phyloP scores from a whole-genome alignment of 1,140 invertebrate genomes.

The Berghia stephanieae region DNA sequence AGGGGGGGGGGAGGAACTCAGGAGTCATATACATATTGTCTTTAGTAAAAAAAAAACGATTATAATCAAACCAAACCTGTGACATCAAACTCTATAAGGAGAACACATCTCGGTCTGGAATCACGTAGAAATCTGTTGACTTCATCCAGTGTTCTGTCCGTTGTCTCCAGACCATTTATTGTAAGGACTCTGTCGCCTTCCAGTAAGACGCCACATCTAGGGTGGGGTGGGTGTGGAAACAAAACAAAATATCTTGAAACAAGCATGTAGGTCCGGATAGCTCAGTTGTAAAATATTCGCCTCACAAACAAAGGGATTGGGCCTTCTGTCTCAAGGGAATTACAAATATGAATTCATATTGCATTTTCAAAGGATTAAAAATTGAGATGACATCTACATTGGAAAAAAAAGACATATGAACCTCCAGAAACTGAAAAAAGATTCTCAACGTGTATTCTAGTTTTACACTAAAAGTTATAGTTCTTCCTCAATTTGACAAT shows the following conservation, averaged over 20 bases:
- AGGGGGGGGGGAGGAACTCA: too few relatives aligned
- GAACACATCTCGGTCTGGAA: conserved; percentile 64
- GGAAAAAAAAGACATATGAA: background rate
- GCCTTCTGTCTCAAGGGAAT: too few relatives aligned
- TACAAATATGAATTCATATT: too few relatives aligned
- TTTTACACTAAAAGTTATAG: too few relatives aligned
- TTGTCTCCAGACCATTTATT: conserved; percentile 75
- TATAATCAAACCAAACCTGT: too few relatives aligned
- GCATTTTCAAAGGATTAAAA: too few relatives aligned
- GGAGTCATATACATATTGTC: too few relatives aligned
- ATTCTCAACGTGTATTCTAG: background rate
- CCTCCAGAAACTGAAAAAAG: background rate
- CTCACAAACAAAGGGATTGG: too few relatives aligned
- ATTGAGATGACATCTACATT: conserved; percentile 1
- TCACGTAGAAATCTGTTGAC: conserved; percentile 68
- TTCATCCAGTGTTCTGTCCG: conserved; percentile 68
- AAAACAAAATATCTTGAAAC: too few relatives aligned
- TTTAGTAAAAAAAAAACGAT: too few relatives aligned
- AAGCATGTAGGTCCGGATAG: too few relatives aligned
- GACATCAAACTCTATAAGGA: conserved; percentile 89
- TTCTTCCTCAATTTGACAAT: background rate
- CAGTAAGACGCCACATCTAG: conserved; percentile 80
- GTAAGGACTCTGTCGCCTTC: conserved; percentile 84
- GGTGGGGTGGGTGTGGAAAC: conserved; percentile 17
- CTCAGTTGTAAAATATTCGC: too few relatives aligned